phyloP scores from a whole-genome alignment of 2,113 vertebrate species.

The Calypte anna region DNA sequence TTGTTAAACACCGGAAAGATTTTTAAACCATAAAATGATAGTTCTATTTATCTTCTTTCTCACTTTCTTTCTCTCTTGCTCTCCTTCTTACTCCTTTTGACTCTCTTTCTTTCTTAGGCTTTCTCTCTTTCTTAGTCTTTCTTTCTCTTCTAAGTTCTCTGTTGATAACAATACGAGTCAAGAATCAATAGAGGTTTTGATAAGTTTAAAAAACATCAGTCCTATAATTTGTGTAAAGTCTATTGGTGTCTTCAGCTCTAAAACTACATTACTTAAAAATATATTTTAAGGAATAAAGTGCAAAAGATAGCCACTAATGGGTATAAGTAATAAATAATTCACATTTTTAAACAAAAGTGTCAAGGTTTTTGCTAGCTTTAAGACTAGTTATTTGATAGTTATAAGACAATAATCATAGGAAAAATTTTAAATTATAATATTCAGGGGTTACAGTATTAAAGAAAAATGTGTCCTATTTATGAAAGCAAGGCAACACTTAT shows the following conservation, averaged over 20 bases:
- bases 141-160: background rate
- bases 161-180: background rate
- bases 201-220: background rate
- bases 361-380: no score
- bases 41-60: background rate
- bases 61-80: accelerated
- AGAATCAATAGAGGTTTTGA: background rate
- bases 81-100: accelerated
- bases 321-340: background rate
- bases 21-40: background rate
- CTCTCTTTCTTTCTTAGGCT: background rate
- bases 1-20: background rate
- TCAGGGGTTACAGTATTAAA: background rate
- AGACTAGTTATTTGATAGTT: background rate
- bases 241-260: background rate
- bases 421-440: background rate
- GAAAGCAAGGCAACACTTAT: background rate
- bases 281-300: background rate
- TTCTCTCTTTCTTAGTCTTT: background rate
- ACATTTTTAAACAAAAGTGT: background rate
- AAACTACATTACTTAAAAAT: background rate
- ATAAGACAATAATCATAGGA: background rate
- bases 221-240: background rate
- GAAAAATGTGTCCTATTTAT: background rate
- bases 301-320: background rate